Base-by-base conservation (phyloP, 2,113 vertebrate genomes). In the Pica pica region DNA sequence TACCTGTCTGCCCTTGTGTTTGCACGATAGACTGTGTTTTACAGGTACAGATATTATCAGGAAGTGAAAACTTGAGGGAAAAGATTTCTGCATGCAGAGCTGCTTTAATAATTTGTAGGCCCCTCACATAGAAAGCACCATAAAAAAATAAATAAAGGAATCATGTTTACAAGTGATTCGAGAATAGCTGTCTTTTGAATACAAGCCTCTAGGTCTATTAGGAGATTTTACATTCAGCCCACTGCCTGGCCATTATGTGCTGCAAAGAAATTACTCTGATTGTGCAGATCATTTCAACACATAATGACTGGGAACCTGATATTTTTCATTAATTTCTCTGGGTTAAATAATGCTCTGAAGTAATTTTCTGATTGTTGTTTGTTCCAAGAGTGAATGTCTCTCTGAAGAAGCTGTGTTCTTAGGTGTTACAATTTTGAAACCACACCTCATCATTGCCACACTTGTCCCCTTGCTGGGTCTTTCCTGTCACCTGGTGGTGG, bases 101-200 rank as follows among this genome's bases (percentile, higher is more conserved):
- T 33, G 59, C 63, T 83, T 55, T 63, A 55, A 19, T 61, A 21
- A n/a, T 87, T 94, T 80, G 67, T 74, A 88, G 82, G 39, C 49
- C 23, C 5, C 60, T 95, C 14, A 4, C 47, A 59, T 7, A 87
- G 81, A 81, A 89, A 78, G 49, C 57, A 21, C 5, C 41, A 55
- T 59, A 82, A 73, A 52, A 76, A 71, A 53, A 42, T 18, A 47
- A 78, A 78, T 87, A 71, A 91, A 87, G 19, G 26, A 77, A 71
- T 80, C 11, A 1, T 90, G 86, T 95, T 94, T 95, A 93, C 87
- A 94, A 96, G 67, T 80, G 71, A 90, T 90, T 90, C 87, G 95
- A 94, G 87, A 95, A 83, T 91, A 95, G 53, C 67, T 91, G 31
- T 87, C 93, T 90, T 95, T 90, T 87, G 89, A 92, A 91, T 93